Evolutionary conservation across 2,797 vertebrate species (phyloP), one percentile per base, ranked within the genome.

Genomic region (Pangasius djambal): DNA sequence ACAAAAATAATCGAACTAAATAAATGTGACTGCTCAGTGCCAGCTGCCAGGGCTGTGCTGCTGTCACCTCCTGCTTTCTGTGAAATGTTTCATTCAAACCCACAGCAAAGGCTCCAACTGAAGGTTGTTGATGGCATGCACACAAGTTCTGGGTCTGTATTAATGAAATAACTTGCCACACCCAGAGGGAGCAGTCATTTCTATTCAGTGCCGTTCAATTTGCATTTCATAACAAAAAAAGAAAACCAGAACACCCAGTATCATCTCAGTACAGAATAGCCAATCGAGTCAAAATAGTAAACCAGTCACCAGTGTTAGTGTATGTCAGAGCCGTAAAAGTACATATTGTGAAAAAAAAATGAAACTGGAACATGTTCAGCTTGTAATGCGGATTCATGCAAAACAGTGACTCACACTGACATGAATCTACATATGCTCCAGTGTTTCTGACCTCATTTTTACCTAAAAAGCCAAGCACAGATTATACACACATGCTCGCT

Each of bases 141-240:
- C 59, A 83, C 25, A 63, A 63, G 52, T 37, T 16, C 55, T 59
- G 50, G 22, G 85, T 74, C 69, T 28, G 85, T 86, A 40, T 59
- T 40, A 86, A 86, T 59, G 18, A 86, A 70, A 86, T 74, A 74
- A 86, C 1, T 55, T n/a, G 25, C 69, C 48, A 59, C 52, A 70
- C 63, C 83, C 83, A 67, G 16, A 84, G 4, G 44, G 8, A 52
- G 83, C 8, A n/a, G 20, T 74, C 44, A 59, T 86, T 74, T 74
- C 69, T 55, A 70, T 85, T 72, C 65, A 52, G 20, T 3, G 15
- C n/a, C 7, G 6, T 67, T 84, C 3, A 7, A 25, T 44, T 59
- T 22, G 57, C 40, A 15, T 67, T 67, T 69, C 22, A 57, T 82
- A 82, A 25, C 28, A 37, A 48, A 28, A 55, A 55, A 67, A 34